A percentile compares a stretch with the other conserved stretches of the same genome.
Evolutionary conservation across 2,888 invertebrate species (phyloP).

Genomic region (Phasia obesa): DNA sequence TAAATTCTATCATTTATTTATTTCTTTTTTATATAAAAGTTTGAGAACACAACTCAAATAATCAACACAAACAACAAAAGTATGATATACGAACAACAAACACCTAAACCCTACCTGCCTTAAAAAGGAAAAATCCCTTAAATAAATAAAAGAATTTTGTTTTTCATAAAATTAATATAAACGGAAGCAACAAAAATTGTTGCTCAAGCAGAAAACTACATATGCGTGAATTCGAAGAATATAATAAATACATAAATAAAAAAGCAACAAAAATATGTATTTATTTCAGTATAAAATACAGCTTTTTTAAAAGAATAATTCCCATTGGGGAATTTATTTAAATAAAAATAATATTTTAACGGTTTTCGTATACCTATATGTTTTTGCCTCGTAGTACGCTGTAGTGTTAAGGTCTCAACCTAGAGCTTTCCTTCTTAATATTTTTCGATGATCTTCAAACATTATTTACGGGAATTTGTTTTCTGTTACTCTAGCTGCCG

Average conservation of each 20-base stretch:
- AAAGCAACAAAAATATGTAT: neutral
- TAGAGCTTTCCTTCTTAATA: too few relatives aligned
- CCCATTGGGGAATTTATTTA: too few relatives aligned
- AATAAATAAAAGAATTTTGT: neutral
- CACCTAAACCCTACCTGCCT: conserved; percentile 34
- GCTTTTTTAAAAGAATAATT: too few relatives aligned
- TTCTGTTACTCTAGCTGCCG: too few relatives aligned
- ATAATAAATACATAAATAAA: neutral
- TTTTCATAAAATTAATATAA: conserved; percentile 27
- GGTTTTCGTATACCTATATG: too few relatives aligned
- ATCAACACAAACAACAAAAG: conserved; percentile 19
- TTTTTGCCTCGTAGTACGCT: too few relatives aligned
- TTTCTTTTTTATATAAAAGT: conserved; percentile 5
- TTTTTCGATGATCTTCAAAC: too few relatives aligned
- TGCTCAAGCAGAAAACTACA: conserved; percentile 47
- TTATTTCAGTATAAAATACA: neutral
- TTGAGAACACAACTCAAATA: conserved; percentile 15
- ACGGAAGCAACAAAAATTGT: conserved; percentile 21
- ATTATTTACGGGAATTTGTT: too few relatives aligned
- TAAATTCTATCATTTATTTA: conserved; percentile 29
- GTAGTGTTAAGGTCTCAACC: too few relatives aligned
- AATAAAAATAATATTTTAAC: too few relatives aligned
- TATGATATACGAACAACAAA: conserved; percentile 14
- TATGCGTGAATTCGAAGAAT: conserved; percentile 46
- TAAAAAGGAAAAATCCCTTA: neutral